Evolutionary conservation across 2,113 vertebrate species (phyloP).

Genomic region (Chaenocephalus aceratus): DNA sequence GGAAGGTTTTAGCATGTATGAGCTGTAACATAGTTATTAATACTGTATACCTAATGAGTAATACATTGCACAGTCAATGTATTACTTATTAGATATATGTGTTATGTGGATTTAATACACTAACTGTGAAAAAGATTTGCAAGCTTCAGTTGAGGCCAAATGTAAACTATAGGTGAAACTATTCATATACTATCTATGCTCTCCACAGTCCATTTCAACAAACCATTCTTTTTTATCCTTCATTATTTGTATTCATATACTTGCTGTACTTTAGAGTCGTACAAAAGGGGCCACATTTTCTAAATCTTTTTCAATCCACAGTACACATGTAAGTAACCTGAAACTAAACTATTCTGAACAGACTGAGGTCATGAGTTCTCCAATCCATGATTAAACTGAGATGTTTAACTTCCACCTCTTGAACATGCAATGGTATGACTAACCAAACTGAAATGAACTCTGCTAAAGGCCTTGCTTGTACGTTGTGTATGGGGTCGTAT

Average conservation of each 20-base stretch:
- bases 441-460: conserved; percentile 14
- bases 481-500: conserved; percentile 1
- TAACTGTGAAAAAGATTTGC: too few species aligned
- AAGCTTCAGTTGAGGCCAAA: neutral
- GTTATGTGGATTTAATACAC: too few species aligned
- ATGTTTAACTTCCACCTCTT: neutral
- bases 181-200: neutral
- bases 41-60: neutral
- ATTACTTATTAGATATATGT: too few species aligned
- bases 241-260: too few species aligned
- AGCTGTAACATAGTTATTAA: neutral
- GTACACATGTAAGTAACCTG: neutral
- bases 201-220: neutral
- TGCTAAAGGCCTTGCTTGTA: neutral
- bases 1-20: neutral
- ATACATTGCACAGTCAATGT: neutral
- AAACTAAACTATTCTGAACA: neutral
- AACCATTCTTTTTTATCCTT: neutral
- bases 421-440: conserved; percentile 5
- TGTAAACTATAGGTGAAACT: neutral
- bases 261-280: neutral
- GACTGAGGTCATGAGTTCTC: neutral
- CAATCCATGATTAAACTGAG: neutral
- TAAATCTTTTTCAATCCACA: neutral
- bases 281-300: neutral